Base-by-base conservation (phyloP, 2,113 vertebrate genomes). In the Pleuronectes platessa region DNA sequence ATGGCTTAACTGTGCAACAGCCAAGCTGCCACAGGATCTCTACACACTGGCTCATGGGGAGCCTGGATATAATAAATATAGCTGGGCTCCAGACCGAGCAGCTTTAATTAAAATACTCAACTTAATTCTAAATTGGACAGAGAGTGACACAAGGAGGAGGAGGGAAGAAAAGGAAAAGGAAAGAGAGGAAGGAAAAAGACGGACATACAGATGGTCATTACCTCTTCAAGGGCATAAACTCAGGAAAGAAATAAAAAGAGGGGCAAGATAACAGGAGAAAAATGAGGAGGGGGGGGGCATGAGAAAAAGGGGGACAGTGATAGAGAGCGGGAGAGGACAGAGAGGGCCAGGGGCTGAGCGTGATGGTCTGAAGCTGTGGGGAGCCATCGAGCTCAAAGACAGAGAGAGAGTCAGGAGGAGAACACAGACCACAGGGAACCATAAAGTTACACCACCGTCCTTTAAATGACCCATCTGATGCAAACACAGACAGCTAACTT, bases 371-470 rank as follows among this genome's bases (percentile, higher is more conserved):
- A 84, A 81, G 89, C 89, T 74, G 60, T 73, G 37, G 89, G 89
- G 91, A 89, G 81, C 76, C 81, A 86, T 90, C 78, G 73, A 75
- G 78, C 88, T 87, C 82, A 86, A 90, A 86, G 72, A 63, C 71
- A 74, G 67, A 71, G 68, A 74, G 67, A 71, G 66, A 90, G 85
- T 87, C 68, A 81, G 76, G 79, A 59, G 62, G 74, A 75, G 74
- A 83, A 88, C 71, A 73, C 70, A 68, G 83, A 83, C 88, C 67
- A 74, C 71, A 66, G 83, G 87, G 86, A 89, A 75, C 60, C 74
- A 76, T 71, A 70, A 7, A 68, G 70, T 76, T 83, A 67, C 61
- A 61, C 49, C 61, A n/a, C n/a, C 26, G 75, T 84, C 86, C 86
- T 90, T 47, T 74, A 80, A 89, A 76, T 88, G 87, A 93, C 88